phyloP scores from a whole-genome alignment of 2,888 invertebrate genomes.

The Rhagonycha lutea region DNA sequence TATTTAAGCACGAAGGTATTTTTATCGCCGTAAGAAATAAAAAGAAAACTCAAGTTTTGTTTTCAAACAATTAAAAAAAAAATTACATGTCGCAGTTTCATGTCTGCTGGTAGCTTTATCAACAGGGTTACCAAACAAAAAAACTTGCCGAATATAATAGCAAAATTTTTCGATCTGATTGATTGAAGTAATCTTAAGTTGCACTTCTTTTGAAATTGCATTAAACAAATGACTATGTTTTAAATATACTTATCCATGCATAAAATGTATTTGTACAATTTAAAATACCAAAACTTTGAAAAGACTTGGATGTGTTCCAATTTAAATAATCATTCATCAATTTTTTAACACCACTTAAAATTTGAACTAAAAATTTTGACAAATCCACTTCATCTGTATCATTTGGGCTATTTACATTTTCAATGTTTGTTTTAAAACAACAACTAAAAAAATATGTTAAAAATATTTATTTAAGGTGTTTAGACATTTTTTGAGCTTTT shows the following conservation, averaged over 20 bases:
- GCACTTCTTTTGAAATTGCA: neutral
- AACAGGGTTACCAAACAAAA: neutral
- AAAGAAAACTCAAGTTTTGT: neutral
- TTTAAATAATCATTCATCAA: conserved; percentile 24
- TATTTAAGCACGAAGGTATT: neutral
- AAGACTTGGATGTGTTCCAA: conserved; percentile 17
- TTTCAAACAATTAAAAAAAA: neutral
- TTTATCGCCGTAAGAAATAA: neutral
- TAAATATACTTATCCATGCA: neutral
- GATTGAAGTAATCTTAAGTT: neutral
- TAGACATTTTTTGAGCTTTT: neutral
- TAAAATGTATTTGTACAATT: neutral
- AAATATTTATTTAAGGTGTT: neutral
- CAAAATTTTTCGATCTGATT: neutral
- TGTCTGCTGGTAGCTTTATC: neutral
- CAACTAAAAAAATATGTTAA: neutral
- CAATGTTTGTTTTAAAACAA: neutral
- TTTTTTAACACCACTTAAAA: conserved; percentile 19
- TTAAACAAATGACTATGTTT: neutral
- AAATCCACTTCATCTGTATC: conserved; percentile 6
- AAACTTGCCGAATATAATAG: too few species aligned
- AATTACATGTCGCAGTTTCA: neutral
- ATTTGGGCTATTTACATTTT: neutral
- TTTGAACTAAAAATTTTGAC: conserved; percentile 10
- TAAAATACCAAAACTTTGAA: conserved; percentile 1